Conservation (phyloP, 2,113 vertebrate genomes). For the Columbina picui region DNA sequence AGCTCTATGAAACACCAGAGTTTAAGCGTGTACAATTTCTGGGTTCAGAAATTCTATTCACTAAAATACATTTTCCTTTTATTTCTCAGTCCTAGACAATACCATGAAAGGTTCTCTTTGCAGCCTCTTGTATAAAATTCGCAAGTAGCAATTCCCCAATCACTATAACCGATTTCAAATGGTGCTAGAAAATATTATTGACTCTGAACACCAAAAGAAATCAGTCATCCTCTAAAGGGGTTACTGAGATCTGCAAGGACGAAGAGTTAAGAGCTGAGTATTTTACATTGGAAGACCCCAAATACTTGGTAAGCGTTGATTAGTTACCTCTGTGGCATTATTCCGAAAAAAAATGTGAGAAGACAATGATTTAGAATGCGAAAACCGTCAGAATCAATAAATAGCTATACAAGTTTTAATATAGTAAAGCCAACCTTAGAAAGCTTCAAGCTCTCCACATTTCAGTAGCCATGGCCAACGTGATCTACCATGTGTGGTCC, state of each 20-base stretch:
- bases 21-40: accelerated
- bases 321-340: background rate
- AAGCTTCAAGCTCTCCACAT: background rate
- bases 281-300: background rate
- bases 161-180: conserved; percentile 99
- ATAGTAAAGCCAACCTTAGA: background rate
- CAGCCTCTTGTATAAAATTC: background rate
- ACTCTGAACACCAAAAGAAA: conserved; percentile 99
- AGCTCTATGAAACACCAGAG: background rate
- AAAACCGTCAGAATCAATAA: background rate
- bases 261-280: background rate
- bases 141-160: conserved; percentile 83
- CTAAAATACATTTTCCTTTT: background rate
- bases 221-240: conserved; percentile 97
- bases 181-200: conserved; percentile 95
- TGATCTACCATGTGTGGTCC: accelerated
- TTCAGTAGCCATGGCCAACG: background rate
- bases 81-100: background rate
- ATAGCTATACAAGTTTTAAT: background rate
- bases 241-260: conserved; percentile 33
- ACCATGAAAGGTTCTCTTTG: background rate
- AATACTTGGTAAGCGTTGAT: background rate
- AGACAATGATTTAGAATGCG: background rate
- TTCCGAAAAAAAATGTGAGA: background rate
- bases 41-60: background rate